Evolutionary conservation across 2,888 invertebrate genomes (phyloP).

Genomic region (Leptogaster cylindrica): DNA sequence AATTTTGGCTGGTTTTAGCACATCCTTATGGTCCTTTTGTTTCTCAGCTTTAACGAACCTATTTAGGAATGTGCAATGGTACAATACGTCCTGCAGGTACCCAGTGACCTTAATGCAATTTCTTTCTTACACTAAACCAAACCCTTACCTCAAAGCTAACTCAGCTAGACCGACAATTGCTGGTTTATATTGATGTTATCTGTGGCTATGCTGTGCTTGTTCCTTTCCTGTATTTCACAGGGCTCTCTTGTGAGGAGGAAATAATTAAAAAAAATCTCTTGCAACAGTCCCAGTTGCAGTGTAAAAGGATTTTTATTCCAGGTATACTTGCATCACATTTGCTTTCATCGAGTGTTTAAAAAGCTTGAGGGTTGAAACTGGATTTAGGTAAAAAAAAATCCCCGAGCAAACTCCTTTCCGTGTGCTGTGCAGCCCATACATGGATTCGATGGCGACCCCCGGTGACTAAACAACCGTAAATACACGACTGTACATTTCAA

Average conservation of each 20-base stretch:
- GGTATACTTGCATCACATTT: neutral
- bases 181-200: neutral
- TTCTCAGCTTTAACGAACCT: no score
- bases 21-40: no score
- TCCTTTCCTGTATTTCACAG: neutral
- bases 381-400: neutral
- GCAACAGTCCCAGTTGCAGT: neutral
- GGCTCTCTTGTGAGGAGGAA: neutral
- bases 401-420: neutral
- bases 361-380: neutral
- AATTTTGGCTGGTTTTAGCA: no score
- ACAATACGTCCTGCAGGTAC: no score
- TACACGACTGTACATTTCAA: slow-evolving; percentile 5
- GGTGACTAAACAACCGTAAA: slow-evolving; percentile 6
- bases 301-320: neutral
- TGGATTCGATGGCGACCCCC: neutral
- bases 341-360: slow-evolving; percentile 1
- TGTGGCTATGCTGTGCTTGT: neutral
- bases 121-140: no score
- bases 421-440: no score
- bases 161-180: neutral
- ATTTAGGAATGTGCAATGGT: no score
- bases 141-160: no score
- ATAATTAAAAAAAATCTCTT: slow-evolving; percentile 14
- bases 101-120: no score